Evolutionary conservation across 1,140 invertebrate species (phyloP).

Genomic region (Sycobia sp.): DNA sequence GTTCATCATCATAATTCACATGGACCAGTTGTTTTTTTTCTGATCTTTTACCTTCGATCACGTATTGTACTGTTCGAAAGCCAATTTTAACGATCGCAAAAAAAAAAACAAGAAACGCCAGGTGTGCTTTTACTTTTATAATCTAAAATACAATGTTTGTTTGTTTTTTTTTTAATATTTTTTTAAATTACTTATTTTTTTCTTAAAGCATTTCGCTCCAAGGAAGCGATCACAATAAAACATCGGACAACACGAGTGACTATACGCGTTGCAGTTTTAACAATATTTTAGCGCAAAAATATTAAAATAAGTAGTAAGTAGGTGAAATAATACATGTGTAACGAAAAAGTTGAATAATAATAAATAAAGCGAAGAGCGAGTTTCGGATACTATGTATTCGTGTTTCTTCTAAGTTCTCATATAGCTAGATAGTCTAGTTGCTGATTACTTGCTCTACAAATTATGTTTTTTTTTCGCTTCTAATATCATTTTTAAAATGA

Average conservation of each 20-base stretch:
- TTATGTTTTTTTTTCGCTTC: constrained; percentile 4
- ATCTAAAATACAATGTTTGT: constrained; percentile 25
- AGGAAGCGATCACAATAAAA: constrained; percentile 29
- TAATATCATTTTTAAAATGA: constrained; percentile 6
- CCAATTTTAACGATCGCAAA: constrained; percentile 12
- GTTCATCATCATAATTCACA: background rate
- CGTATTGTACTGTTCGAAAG: constrained; percentile 9
- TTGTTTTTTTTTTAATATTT: constrained; percentile 7
- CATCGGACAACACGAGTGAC: constrained; percentile 14
- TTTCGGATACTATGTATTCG: constrained; percentile 5
- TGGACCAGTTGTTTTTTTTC: background rate
- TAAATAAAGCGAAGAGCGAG: constrained; percentile 15
- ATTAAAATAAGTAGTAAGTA: constrained; percentile 18
- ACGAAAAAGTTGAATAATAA: constrained; percentile 4
- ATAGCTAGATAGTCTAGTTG: constrained; percentile 7
- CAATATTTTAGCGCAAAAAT: constrained; percentile 21
- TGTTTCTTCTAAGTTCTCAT: background rate
- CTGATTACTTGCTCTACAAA: constrained; percentile 2
- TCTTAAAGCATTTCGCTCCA: constrained; percentile 20
- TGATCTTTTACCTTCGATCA: background rate
- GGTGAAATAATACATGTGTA: constrained; percentile 9
- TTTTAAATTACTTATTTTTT: constrained; percentile 19
- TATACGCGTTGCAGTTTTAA: constrained; percentile 17
- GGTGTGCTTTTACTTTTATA: constrained; percentile 14
- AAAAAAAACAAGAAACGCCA: background rate